Conservation (phyloP, 2,797 vertebrate genomes). For the Pelodytes ibericus region DNA sequence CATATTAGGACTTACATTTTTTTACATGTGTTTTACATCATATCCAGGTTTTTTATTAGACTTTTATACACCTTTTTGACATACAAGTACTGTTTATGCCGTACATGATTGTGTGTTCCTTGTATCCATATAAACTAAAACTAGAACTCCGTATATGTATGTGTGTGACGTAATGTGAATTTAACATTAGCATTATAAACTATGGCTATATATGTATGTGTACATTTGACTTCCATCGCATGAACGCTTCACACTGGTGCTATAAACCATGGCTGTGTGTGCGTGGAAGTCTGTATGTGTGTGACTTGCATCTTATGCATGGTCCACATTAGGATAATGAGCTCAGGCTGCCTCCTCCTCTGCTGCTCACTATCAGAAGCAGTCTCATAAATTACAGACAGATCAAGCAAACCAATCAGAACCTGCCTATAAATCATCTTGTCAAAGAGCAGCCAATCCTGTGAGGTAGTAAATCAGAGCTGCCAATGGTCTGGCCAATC, state of each 20-base stretch:
- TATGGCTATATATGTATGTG: neutral
- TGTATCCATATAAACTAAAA: too few species aligned
- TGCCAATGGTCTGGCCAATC: slow-evolving; percentile 57
- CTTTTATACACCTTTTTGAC: too few species aligned
- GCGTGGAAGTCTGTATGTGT: slow-evolving; percentile 39
- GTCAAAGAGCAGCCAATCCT: slow-evolving; percentile 58
- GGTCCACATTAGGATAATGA: slow-evolving; percentile 57
- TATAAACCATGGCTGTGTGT: slow-evolving; percentile 52
- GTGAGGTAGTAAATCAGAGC: slow-evolving; percentile 56
- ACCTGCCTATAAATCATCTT: slow-evolving; percentile 56
- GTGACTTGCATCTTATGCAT: slow-evolving; percentile 60
- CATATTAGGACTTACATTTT: too few species aligned
- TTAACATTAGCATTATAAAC: neutral
- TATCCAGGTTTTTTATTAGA: neutral
- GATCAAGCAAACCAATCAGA: slow-evolving; percentile 54
- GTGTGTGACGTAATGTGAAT: neutral
- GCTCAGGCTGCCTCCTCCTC: slow-evolving; percentile 47
- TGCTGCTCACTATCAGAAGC: slow-evolving; percentile 54
- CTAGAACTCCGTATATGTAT: too few species aligned
- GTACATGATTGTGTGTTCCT: too few species aligned
- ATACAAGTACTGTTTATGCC: too few species aligned
- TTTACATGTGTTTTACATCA: slow-evolving; percentile 13
- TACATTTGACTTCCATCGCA: neutral
- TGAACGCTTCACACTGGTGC: slow-evolving; percentile 45
- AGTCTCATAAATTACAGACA: slow-evolving; percentile 56